Percentiles rank a stretch among this genome's conserved stretches.
Conservation (phyloP, 2,113 vertebrate genomes). For the Xiphorhynchus elegans region DNA sequence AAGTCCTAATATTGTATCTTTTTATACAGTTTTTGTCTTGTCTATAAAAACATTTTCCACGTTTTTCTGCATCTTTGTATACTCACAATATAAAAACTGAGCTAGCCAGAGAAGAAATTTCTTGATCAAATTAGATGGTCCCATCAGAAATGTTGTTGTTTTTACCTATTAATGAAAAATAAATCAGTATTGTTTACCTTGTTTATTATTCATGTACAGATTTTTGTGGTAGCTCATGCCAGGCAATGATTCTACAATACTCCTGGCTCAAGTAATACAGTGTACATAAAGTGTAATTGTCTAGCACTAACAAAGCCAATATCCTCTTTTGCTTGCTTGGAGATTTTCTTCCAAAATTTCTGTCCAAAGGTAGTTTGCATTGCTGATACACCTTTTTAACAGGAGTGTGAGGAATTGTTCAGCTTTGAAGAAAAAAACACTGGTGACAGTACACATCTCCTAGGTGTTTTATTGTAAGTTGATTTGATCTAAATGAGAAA, state of each 20-base stretch:
- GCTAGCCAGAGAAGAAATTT: neutral
- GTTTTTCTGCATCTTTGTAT: neutral
- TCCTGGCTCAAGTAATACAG: neutral
- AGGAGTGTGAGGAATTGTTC: neutral
- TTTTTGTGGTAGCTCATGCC: neutral
- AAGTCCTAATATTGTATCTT: neutral
- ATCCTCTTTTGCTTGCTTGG: neutral
- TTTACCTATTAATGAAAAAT: slow-evolving; percentile 9
- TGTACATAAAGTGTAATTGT: neutral
- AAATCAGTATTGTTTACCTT: slow-evolving; percentile 13
- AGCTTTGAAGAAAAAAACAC: neutral
- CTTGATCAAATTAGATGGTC: neutral
- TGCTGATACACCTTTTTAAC: neutral
- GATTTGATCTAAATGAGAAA: neutral
- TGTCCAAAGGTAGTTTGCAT: neutral
- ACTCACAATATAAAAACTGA: neutral
- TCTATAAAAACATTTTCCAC: neutral
- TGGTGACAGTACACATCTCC: neutral
- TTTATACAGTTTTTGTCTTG: neutral
- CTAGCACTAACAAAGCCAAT: neutral
- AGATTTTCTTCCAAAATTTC: neutral
- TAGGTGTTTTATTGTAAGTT: neutral
- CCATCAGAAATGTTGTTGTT: neutral
- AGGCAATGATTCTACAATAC: neutral
- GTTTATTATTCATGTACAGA: neutral